Percentiles rank a stretch among this genome's conserved stretches.
Evolutionary conservation across 2,888 invertebrate species (phyloP).

Genomic region (Drosophila neutralis): DNA sequence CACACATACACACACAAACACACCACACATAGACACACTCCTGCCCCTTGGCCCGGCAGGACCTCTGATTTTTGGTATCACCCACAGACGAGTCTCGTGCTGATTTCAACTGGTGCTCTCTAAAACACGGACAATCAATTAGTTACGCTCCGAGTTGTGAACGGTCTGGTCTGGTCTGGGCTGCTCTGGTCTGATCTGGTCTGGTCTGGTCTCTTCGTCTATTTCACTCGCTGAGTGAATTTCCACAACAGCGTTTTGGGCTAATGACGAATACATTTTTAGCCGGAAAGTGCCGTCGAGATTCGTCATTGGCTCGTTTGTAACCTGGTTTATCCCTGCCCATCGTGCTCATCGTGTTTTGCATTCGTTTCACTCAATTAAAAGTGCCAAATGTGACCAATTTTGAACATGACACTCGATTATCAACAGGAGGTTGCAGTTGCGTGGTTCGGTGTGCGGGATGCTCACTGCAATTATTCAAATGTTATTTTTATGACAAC

Average conservation of each 20-base stretch:
- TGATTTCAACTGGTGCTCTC: conserved; percentile 56
- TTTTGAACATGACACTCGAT: conserved; percentile 58
- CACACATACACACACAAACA: conserved; percentile 4
- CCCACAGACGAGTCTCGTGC: conserved; percentile 50
- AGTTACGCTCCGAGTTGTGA: conserved; percentile 66
- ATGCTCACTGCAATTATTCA: conserved; percentile 47
- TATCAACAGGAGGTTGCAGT: conserved; percentile 21
- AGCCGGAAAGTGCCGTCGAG: conserved; percentile 43
- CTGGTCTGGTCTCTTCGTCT: background rate
- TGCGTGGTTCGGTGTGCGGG: background rate
- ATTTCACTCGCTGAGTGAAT: conserved; percentile 25
- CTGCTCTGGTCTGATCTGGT: background rate
- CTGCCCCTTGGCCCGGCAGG: conserved; percentile 46
- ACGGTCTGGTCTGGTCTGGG: background rate
- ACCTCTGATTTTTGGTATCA: conserved; percentile 32
- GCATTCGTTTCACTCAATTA: conserved; percentile 74
- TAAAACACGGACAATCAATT: conserved; percentile 74
- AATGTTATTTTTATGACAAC: conserved; percentile 62
- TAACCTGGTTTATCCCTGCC: conserved; percentile 36
- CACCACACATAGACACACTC: background rate
- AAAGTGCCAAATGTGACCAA: conserved; percentile 68
- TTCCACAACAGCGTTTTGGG: conserved; percentile 48
- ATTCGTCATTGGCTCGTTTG: conserved; percentile 64
- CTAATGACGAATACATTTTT: conserved; percentile 72
- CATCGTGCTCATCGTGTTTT: conserved; percentile 39